Conservation (phyloP, 2,888 invertebrate species). For the Spilarctia lutea region DNA sequence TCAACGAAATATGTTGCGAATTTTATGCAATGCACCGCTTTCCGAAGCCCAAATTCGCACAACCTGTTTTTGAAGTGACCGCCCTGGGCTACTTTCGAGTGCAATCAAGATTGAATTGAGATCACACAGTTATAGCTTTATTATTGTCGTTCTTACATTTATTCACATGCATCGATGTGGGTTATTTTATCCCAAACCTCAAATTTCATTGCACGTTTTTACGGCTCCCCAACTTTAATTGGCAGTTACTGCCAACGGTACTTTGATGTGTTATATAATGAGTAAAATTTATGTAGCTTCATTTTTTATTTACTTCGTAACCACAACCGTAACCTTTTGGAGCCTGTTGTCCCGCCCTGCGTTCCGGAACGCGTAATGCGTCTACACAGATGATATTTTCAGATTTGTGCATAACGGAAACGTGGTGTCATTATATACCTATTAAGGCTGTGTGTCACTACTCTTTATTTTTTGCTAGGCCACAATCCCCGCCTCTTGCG, state of each 20-base stretch:
- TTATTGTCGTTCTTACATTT: slow-evolving; percentile 50
- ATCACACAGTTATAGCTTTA: slow-evolving; percentile 61
- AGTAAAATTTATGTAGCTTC: slow-evolving; percentile 37
- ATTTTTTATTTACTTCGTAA: slow-evolving; percentile 45
- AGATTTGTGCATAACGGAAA: slow-evolving; percentile 80
- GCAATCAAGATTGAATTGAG: slow-evolving; percentile 60
- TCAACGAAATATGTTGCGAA: slow-evolving; percentile 54
- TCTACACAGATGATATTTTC: slow-evolving; percentile 71
- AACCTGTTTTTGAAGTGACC: slow-evolving; percentile 55
- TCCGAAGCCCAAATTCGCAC: slow-evolving; percentile 50
- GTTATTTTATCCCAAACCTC: slow-evolving; percentile 48
- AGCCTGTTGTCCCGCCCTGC: slow-evolving; percentile 57
- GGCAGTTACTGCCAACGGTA: slow-evolving; percentile 44
- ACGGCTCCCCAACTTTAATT: slow-evolving; percentile 47
- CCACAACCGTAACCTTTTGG: slow-evolving; percentile 33
- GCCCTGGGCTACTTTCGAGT: slow-evolving; percentile 53
- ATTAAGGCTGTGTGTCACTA: slow-evolving; percentile 73
- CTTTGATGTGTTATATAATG: slow-evolving; percentile 44
- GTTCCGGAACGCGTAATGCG: slow-evolving; percentile 69
- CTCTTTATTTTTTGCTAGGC: slow-evolving; percentile 78
- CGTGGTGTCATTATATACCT: slow-evolving; percentile 82
- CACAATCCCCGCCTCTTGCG: slow-evolving; percentile 74
- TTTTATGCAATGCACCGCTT: slow-evolving; percentile 51
- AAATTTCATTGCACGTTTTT: slow-evolving; percentile 50
- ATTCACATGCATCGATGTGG: slow-evolving; percentile 42